Evolutionary conservation across 2,113 vertebrate genomes (phyloP), one percentile per base, ranked within the genome.

Genomic region (Apteryx owenii): DNA sequence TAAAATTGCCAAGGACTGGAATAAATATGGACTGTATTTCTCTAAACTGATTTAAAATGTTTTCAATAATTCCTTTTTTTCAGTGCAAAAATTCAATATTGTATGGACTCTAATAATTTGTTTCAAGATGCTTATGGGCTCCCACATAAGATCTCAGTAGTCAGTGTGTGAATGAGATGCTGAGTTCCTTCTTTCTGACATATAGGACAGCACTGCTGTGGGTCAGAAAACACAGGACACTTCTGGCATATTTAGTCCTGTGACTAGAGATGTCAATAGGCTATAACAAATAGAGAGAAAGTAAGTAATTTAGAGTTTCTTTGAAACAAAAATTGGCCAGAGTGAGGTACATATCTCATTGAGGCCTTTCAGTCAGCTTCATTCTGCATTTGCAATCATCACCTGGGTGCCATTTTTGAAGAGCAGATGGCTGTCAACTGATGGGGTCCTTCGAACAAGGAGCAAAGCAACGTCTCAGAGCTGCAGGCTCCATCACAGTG

Each of bases 201-300:
- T 42, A 14, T 4, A 31, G 36, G 10, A 8, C 21, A 64, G 51
- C 26, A 31, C 0, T 0, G 26, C 5, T 40, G 33, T 51, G 50
- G 40, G 36, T 64, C 33, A 81, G 65, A 89, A 86, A 93, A 89
- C 50, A 81, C 18, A 38, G 69, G 13, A 19, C 25, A 46, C 13
- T 88, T 84, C 10, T 40, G 31, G 38, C 21, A 12, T 72, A 7
- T 64, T 50, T 89, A 61, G 48, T 68, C 12, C 17, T 84, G 81
- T 72, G n/a, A 42, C 16, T 15, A 33, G 31, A 15, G 11, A 62
- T 0, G 40, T 16, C 21, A 58, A 46, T 7, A 69, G 19, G 21
- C 33, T 69, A 33, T 61, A 56, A 22, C 14, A 95, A 69, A 53
- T 50, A 66, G 66, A 89, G 56, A 38, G 44, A 66, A 88, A 90